Evolutionary conservation across 2,888 invertebrate genomes (phyloP).

Genomic region (Lepidocyrtoides sp.): DNA sequence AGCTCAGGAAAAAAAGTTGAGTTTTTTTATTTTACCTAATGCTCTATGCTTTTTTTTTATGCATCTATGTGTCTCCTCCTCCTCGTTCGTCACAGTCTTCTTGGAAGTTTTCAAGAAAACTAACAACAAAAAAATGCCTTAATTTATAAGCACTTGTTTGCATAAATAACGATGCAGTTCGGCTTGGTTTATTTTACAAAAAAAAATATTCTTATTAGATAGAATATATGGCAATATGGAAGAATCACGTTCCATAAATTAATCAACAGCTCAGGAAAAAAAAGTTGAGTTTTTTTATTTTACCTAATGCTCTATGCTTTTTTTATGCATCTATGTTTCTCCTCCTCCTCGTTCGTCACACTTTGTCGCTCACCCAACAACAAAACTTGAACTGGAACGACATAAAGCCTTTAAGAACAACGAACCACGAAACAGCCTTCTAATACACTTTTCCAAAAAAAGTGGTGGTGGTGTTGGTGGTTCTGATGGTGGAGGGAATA

Average conservation of each 20-base stretch:
- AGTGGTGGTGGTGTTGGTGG: no score
- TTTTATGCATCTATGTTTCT: background rate
- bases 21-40: background rate
- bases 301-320: background rate
- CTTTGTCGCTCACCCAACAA: constrained; percentile 64
- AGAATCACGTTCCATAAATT: constrained; percentile 60
- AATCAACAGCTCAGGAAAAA: constrained; percentile 35
- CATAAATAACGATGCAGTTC: background rate
- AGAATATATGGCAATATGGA: constrained; percentile 29
- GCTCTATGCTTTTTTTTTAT: background rate
- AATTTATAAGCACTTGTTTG: background rate
- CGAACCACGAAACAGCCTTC: constrained; percentile 30
- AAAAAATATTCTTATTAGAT: background rate
- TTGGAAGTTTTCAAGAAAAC: constrained; percentile 26
- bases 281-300: background rate
- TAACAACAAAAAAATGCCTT: background rate
- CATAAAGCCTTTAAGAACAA: constrained; percentile 4
- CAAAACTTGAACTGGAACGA: constrained; percentile 46
- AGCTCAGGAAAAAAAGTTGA: background rate
- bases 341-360: constrained; percentile 55
- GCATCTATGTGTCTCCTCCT: background rate
- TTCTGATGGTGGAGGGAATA: no score
- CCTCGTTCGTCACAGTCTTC: constrained; percentile 63
- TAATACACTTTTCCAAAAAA: background rate
- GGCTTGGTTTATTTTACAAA: constrained; percentile 4